Evolutionary conservation across 2,113 vertebrate genomes (phyloP).

Genomic region (Brachirus orientalis): DNA sequence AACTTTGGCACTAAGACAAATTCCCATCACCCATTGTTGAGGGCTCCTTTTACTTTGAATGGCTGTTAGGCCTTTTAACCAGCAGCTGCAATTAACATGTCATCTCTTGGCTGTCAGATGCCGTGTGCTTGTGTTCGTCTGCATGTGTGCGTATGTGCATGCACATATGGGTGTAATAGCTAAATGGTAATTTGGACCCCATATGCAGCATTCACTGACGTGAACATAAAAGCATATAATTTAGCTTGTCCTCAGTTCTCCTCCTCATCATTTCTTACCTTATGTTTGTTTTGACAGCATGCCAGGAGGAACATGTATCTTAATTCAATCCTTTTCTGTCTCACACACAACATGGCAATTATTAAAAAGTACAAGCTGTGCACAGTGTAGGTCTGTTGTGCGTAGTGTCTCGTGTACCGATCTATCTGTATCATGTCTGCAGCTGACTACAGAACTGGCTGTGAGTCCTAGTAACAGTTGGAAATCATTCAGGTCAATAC

Average conservation of each 20-base stretch:
- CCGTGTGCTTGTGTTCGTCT: conserved; percentile 14
- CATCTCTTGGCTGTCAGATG: conserved; percentile 66
- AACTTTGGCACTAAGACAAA: conserved; percentile 64
- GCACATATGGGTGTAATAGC: conserved; percentile 30
- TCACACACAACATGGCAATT: conserved; percentile 14
- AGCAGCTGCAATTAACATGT: conserved; percentile 67
- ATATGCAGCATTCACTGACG: conserved; percentile 39
- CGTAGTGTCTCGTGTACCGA: too few species aligned
- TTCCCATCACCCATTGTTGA: conserved; percentile 60
- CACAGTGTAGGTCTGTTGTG: not conserved
- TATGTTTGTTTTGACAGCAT: conserved; percentile 47
- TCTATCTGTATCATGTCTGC: not conserved
- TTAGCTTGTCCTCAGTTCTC: conserved; percentile 27
- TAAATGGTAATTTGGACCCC: conserved; percentile 50
- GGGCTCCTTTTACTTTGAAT: conserved; percentile 55
- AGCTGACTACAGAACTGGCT: not conserved
- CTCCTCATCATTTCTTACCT: conserved; percentile 40
- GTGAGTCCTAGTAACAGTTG: not conserved
- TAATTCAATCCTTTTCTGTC: conserved; percentile 25
- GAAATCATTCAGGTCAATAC: too few species aligned
- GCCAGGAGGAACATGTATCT: conserved; percentile 35
- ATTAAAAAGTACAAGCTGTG: conserved; percentile 32
- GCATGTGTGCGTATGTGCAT: conserved; percentile 13
- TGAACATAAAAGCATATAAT: conserved; percentile 36
- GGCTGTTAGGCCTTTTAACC: conserved; percentile 59